Evolutionary conservation across 2,113 vertebrate genomes (phyloP).

Genomic region (Apeltes quadracus): DNA sequence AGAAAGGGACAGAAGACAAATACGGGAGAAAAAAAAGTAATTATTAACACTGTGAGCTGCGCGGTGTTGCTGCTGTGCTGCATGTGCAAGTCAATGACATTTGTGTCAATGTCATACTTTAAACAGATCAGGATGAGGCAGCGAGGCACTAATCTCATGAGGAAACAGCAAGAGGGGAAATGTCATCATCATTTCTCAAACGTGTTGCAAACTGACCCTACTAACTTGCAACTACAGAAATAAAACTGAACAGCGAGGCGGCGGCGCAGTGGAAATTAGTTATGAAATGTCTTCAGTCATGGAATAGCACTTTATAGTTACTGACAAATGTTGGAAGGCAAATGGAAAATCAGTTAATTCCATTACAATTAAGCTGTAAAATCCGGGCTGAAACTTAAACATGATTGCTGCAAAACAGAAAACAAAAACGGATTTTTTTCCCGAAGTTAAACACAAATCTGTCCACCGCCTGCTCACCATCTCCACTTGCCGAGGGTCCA

Average conservation of each 20-base stretch:
- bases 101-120: conserved; percentile 28
- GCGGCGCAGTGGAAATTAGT: background rate
- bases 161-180: conserved; percentile 55
- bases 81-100: conserved; percentile 23
- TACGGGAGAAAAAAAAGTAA: background rate
- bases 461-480: conserved; percentile 84
- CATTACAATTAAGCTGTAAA: background rate
- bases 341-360: too few species aligned
- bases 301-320: background rate
- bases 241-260: background rate
- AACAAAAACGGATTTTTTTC: too few species aligned
- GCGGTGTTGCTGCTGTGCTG: background rate
- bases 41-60: conserved; percentile 27
- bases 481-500: conserved; percentile 94
- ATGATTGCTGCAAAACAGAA: background rate
- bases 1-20: conserved; percentile 1
- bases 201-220: background rate
- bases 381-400: background rate
- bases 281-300: background rate
- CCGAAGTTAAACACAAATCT: conserved; percentile 6
- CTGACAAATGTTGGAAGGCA: background rate
- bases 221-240: conserved; percentile 10
- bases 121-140: conserved; percentile 26
- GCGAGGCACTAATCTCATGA: conserved; percentile 37
- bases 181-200: conserved; percentile 57